Evolutionary conservation across 2,888 invertebrate genomes (phyloP).

Genomic region (Mesochorus sp.): DNA sequence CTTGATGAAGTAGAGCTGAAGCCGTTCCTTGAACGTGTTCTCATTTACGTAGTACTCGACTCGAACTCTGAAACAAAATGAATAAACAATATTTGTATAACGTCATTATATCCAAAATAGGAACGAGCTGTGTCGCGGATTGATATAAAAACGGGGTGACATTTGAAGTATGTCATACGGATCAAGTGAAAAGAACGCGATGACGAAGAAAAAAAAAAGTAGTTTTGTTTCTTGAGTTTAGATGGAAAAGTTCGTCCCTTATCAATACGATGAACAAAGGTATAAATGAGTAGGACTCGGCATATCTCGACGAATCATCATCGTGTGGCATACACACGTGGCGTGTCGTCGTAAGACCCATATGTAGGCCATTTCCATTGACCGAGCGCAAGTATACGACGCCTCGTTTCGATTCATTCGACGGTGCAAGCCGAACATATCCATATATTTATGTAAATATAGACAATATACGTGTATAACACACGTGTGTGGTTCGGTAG

Average conservation of each 20-base stretch:
- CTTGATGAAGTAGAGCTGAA: conserved; percentile 99
- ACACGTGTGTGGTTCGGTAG: background rate
- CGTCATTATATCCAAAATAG: background rate
- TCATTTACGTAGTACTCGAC: conserved; percentile 99
- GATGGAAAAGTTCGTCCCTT: no score
- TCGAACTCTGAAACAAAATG: conserved; percentile 93
- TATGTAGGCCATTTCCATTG: conserved; percentile 52
- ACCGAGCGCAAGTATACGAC: conserved; percentile 23
- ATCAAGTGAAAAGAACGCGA: no score
- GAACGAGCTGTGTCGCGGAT: no score
- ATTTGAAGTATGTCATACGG: no score
- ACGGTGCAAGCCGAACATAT: background rate
- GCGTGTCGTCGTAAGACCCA: conserved; percentile 14
- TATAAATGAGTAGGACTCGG: background rate
- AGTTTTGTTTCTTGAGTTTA: background rate
- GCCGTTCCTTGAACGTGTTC: conserved; percentile 98
- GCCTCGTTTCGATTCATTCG: conserved; percentile 42
- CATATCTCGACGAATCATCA: conserved; percentile 2
- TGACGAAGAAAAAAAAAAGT: no score
- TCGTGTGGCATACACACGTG: conserved; percentile 11
- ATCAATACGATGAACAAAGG: conserved; percentile 2
- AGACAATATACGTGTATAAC: background rate
- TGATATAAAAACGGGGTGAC: no score
- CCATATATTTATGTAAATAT: background rate
- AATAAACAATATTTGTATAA: conserved; percentile 42